These are phyloP conservation scores for Mellilla xanthometata DNA, from an alignment of 2,888 invertebrate genomes.

Conservation along the genomic window DNA sequence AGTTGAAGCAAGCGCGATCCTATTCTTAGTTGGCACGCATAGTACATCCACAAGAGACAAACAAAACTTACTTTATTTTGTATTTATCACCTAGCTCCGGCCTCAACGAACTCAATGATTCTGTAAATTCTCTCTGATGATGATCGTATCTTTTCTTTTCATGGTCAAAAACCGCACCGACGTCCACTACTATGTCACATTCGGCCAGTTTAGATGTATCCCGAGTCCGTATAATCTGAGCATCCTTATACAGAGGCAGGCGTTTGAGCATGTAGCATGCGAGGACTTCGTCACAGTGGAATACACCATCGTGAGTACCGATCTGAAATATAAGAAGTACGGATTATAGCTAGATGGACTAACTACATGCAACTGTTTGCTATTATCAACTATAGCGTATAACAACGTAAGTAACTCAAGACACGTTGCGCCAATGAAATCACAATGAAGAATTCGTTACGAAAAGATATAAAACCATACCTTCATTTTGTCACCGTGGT, in stretches of 20 bases:
- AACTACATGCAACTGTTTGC: too few species aligned
- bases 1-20: too few species aligned
- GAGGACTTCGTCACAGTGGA: conserved; percentile 97
- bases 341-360: too few species aligned
- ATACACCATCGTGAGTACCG: conserved; percentile 91
- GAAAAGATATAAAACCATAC: too few species aligned
- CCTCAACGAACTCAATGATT: conserved; percentile 85
- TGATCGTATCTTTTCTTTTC: conserved; percentile 93
- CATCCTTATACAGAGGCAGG: conserved; percentile 90
- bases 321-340: conserved; percentile 62
- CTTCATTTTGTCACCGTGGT: too few species aligned
- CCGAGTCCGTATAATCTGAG: conserved; percentile 89
- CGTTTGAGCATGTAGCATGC: conserved; percentile 95
- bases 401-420: too few species aligned
- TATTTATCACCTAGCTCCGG: conserved; percentile 84
- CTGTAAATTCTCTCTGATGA: conserved; percentile 91
- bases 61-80: conserved; percentile 76
- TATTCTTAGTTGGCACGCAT: too few species aligned
- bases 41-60: too few species aligned
- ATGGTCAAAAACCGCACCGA: conserved; percentile 91
- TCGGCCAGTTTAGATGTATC: conserved; percentile 84
- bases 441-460: too few species aligned
- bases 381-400: too few species aligned
- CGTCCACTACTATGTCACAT: conserved; percentile 96
- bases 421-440: too few species aligned